Evolutionary conservation across 2,113 vertebrate genomes (phyloP).

Genomic region (Probosciger aterrimus): DNA sequence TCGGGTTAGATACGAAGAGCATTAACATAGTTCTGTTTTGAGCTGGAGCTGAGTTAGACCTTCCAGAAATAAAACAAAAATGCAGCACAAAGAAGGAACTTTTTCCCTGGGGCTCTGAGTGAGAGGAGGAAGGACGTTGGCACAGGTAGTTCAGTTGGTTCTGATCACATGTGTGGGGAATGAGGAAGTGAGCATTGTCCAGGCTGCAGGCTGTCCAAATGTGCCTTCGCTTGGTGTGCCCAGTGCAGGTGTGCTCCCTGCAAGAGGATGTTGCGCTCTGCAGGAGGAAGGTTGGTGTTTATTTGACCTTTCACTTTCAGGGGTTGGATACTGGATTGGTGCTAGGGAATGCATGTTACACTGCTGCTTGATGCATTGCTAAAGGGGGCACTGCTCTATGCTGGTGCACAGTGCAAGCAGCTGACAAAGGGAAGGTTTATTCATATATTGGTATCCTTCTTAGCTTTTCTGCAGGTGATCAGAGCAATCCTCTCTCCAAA

Average conservation of each 20-base stretch:
- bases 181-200: neutral
- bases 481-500: neutral
- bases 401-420: neutral
- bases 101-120: neutral
- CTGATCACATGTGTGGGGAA: neutral
- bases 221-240: rapidly evolving
- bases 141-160: neutral
- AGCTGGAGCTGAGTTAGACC: neutral
- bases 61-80: neutral
- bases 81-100: neutral
- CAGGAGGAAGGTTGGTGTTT: neutral
- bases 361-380: neutral
- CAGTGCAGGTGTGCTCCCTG: neutral
- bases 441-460: neutral
- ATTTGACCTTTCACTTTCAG: neutral
- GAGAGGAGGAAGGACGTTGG: neutral
- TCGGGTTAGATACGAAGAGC: neutral
- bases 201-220: neutral
- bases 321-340: neutral
- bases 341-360: neutral
- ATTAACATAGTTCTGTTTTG: neutral
- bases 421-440: neutral
- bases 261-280: neutral
- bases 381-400: neutral
- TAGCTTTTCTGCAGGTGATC: neutral